Base-by-base conservation (phyloP, 2,113 vertebrate species). In the Campylomormyrus numenius region DNA sequence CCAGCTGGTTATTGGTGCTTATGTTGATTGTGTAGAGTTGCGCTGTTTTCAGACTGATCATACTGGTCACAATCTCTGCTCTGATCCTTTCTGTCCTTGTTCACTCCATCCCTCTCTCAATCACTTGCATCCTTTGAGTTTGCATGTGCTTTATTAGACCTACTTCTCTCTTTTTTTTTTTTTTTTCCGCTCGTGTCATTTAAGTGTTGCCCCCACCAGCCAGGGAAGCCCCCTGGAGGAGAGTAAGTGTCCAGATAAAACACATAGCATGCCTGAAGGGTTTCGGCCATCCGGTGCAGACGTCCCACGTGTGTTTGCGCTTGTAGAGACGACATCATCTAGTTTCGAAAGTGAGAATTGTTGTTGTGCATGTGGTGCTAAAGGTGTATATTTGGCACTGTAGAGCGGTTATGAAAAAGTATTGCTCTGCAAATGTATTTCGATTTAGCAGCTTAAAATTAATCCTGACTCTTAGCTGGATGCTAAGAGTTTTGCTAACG, bases 131-230 rank as follows among this genome's bases (percentile, higher is more conserved):
- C 52, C n/a, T 70, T 90, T 90, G 35, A 80, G 91, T 92, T 92
- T 94, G 94, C 93, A 94, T 95, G 94, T 31, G 35, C 9, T 74
- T 93, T 49, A 31, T 83, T 45, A n/a, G 31, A 74, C 48, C 48
- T 35, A 45, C 48, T 49, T 24, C 9, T 85, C 24, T 62, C 46
- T 49, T 48, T 89, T 56, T 53, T 48, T n/a, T 56, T 49, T 42
- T 45, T 24, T 48, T 89, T 46, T 0, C 39, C 3, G 56, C 83
- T 94, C 42, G 87, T 91, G 45, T 15, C 42, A 85, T 62, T 90
- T 89, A 48, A 39, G 19, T 24, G 87, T 92, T 56, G 11, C 35
- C 56, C 46, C 31, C 13, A 50, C 46, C 53, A 88, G 66, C 39
- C 62, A 13, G 56, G 19, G 88, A 83, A 83, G 31, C n/a, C 8